These are phyloP conservation scores for Drosophila pallidifrons DNA, from an alignment of 1,140 invertebrate genomes.

Conservation along the genomic window DNA sequence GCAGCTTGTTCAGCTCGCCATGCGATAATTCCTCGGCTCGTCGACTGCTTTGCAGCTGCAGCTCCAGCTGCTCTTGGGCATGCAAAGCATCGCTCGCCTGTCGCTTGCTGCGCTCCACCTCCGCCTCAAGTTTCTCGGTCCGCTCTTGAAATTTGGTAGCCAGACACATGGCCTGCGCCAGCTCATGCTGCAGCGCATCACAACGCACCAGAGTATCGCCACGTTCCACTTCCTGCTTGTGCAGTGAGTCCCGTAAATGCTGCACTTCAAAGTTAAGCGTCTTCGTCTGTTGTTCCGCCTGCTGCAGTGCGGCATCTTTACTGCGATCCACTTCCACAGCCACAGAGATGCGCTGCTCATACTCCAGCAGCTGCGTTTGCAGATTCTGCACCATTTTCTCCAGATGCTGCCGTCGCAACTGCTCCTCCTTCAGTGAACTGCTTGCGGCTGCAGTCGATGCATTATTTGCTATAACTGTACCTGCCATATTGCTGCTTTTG, in stretches of 20 bases:
- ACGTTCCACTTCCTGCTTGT: constrained; percentile 67
- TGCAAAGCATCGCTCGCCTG: constrained; percentile 49
- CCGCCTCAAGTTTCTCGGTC: constrained; percentile 71
- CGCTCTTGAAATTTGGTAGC: constrained; percentile 79
- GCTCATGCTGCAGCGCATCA: constrained; percentile 72
- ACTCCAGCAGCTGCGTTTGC: constrained; percentile 90
- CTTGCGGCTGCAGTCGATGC: constrained; percentile 13
- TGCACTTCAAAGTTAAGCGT: constrained; percentile 65
- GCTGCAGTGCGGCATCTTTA: constrained; percentile 89
- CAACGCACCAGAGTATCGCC: constrained; percentile 52
- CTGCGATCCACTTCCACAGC: constrained; percentile 90
- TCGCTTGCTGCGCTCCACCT: constrained; percentile 48
- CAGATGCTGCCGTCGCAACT: constrained; percentile 89
- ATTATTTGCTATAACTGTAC: constrained; percentile 52
- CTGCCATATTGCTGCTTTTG: constrained; percentile 73
- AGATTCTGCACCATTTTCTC: constrained; percentile 91
- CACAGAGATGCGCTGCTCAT: constrained; percentile 91
- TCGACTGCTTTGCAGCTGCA: constrained; percentile 67
- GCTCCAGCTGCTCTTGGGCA: constrained; percentile 69
- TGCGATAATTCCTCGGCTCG: constrained; percentile 67
- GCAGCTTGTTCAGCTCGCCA: constrained; percentile 73
- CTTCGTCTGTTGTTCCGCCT: constrained; percentile 86
- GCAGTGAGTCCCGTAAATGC: constrained; percentile 57
- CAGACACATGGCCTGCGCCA: constrained; percentile 71
- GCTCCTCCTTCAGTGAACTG: constrained; percentile 89